Evolutionary conservation across 2,888 invertebrate genomes (phyloP).

Genomic region (Furcula furcula): DNA sequence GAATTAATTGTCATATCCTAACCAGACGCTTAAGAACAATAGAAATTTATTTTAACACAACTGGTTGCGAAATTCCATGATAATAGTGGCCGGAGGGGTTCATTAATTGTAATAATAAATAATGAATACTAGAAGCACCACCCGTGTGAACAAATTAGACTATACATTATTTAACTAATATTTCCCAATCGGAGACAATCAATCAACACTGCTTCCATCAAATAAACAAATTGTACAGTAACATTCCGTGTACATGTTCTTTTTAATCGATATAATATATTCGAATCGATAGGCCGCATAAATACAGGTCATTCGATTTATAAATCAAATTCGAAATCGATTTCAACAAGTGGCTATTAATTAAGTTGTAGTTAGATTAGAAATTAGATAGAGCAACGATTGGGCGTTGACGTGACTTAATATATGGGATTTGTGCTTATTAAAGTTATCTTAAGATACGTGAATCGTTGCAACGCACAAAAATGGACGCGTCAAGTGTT

Average conservation of each 20-base stretch:
- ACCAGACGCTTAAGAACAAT: too few relatives aligned
- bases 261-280: slow-evolving; percentile 60
- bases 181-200: slow-evolving; percentile 3
- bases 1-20: too few relatives aligned
- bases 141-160: not conserved
- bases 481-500: slow-evolving; percentile 49
- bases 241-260: slow-evolving; percentile 35
- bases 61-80: too few relatives aligned
- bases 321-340: slow-evolving; percentile 79
- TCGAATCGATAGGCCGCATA: slow-evolving; percentile 58
- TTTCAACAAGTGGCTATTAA: slow-evolving; percentile 81
- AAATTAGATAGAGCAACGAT: slow-evolving; percentile 72
- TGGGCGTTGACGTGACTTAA: slow-evolving; percentile 64
- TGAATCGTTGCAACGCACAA: slow-evolving; percentile 13
- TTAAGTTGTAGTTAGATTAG: slow-evolving; percentile 80
- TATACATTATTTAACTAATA: not conserved
- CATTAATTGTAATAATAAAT: too few relatives aligned
- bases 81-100: too few relatives aligned
- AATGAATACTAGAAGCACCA: too few relatives aligned
- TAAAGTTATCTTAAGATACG: slow-evolving; percentile 29
- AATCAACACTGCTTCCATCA: slow-evolving; percentile 23
- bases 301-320: slow-evolving; percentile 76
- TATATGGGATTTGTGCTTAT: slow-evolving; percentile 48
- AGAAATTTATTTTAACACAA: too few relatives aligned
- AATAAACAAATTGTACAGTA: slow-evolving; percentile 49